Evolutionary conservation across 2,113 vertebrate genomes (phyloP), one percentile per base, ranked within the genome.

Genomic region (Scortum barcoo): DNA sequence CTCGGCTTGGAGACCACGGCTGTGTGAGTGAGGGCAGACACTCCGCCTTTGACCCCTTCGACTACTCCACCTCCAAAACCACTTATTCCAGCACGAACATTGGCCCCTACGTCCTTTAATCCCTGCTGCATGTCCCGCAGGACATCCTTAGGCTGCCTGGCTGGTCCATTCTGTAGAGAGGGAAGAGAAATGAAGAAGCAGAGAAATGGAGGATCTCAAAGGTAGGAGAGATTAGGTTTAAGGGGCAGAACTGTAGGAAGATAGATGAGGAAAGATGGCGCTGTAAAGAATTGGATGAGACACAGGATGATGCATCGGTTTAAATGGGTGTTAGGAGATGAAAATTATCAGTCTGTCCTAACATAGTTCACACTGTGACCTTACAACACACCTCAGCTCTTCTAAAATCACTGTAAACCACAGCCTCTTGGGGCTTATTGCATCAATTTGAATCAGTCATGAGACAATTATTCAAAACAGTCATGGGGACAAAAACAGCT

Each of bases 81-180:
- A 9, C 98, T 99, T 95, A 99, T 98, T 71, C 98, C 98, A 0
- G 98, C 98, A 3, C 98, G 97, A 12, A 99, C 91, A n/a, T 99
- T 99, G 83, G 98, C 98, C 0, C 98, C 95, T 14, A 99, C 98
- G 0, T 99, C 98, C 93, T 99, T 99, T 17, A 99, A 92, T 12
- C 98, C 98, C 77, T 99, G 98, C 89, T 99, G 98, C 98, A 99
- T 98, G 94, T 99, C 98, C 90, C 98, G 96, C 63, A 99, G 95
- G 78, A 99, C 98, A 44, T 99, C 98, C 89, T 99, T 99, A 66
- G 98, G 98, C 92, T 99, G 98, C 42, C 98, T 93, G 1, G 97
- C 96, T 0, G 97, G 97, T 57, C 98, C 98, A 56, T 99, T 99
- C 95, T 96, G 87, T 26, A 53, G 40, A 80, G 72, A 76, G 44